Percentiles rank a stretch among this genome's conserved stretches.
Conservation (phyloP, 2,113 vertebrate genomes). For the Carassius carassius region DNA sequence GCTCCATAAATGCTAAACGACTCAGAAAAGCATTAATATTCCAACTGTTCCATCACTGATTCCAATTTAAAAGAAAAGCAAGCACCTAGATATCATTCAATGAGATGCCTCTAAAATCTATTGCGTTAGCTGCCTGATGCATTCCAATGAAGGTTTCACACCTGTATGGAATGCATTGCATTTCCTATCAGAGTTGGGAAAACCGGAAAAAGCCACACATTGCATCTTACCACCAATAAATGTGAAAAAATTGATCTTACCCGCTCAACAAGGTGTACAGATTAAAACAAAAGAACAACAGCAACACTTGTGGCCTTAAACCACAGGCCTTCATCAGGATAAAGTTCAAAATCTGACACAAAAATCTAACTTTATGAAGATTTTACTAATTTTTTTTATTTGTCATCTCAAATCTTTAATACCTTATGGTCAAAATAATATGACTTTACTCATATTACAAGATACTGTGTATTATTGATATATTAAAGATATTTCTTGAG, state of each 20-base stretch:
- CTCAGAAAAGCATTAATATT: conserved; percentile 46
- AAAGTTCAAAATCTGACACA: background rate
- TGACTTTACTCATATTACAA: background rate
- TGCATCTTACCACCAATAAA: conserved; percentile 44
- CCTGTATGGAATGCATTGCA: background rate
- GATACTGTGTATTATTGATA: background rate
- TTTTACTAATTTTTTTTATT: background rate
- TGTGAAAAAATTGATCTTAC: background rate
- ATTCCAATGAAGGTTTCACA: conserved; percentile 29
- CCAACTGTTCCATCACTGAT: conserved; percentile 30
- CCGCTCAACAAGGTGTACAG: background rate
- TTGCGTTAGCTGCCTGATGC: background rate
- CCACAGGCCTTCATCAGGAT: background rate
- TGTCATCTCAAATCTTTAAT: background rate
- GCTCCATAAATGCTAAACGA: conserved; percentile 49
- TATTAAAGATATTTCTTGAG: background rate
- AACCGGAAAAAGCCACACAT: background rate
- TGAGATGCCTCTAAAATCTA: conserved; percentile 25
- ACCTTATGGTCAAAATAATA: background rate
- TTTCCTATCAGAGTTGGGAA: background rate
- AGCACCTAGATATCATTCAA: conserved; percentile 38
- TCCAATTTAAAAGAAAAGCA: conserved; percentile 13
- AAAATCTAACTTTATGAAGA: background rate
- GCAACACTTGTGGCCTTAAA: background rate
- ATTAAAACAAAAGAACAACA: background rate